These are phyloP conservation scores for Cnemophilus loriae DNA, from an alignment of 2,113 vertebrate genomes.

Conservation along the genomic window DNA sequence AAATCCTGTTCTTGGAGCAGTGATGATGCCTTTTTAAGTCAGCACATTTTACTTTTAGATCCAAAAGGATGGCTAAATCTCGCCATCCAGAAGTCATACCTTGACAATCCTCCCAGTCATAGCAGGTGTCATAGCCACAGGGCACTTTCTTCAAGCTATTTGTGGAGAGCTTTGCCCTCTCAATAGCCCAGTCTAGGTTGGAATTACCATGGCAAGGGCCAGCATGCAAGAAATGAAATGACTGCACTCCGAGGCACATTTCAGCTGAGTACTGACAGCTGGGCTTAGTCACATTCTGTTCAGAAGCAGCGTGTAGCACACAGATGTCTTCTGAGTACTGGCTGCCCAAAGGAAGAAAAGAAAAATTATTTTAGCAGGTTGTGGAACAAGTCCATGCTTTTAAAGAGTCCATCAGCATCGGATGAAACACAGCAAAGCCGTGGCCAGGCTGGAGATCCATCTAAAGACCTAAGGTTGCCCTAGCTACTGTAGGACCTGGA, in stretches of 20 bases:
- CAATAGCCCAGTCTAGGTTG: slow-evolving; percentile 77
- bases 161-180: slow-evolving; percentile 76
- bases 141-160: slow-evolving; percentile 74
- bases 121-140: slow-evolving; percentile 85
- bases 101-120: slow-evolving; percentile 89
- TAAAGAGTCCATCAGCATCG: accelerated
- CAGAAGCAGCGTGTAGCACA: slow-evolving; percentile 69
- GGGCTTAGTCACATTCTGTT: slow-evolving; percentile 70
- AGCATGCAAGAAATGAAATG: slow-evolving; percentile 75
- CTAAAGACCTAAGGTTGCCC: neutral
- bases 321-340: slow-evolving; percentile 76
- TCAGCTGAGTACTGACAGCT: slow-evolving; percentile 78
- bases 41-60: neutral
- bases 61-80: neutral
- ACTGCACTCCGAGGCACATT: slow-evolving; percentile 76
- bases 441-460: neutral
- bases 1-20: neutral
- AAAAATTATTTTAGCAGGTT: neutral
- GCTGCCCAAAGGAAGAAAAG: slow-evolving; percentile 55
- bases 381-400: neutral
- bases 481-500: neutral
- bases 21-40: too few relatives aligned
- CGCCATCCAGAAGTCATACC: slow-evolving; percentile 59
- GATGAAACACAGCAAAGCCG: neutral
- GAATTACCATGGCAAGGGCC: slow-evolving; percentile 64